Percentiles rank a stretch among this genome's conserved stretches.
phyloP scores from a whole-genome alignment of 2,888 invertebrate species.

The Leucophenga maculata region DNA sequence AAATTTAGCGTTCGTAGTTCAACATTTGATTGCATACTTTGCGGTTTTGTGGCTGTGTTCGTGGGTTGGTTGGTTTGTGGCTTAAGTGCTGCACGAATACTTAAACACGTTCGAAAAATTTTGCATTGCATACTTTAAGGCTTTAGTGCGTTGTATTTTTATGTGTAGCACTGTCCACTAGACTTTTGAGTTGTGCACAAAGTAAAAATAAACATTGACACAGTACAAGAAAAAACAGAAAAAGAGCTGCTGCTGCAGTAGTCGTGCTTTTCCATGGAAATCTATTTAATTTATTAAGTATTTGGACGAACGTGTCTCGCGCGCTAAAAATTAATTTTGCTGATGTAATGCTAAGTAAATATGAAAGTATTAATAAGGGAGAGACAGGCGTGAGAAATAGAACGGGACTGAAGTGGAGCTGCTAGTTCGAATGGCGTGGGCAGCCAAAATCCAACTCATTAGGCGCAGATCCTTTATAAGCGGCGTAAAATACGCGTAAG shows the following conservation, averaged over 20 bases:
- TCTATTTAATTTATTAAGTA: constrained; percentile 56
- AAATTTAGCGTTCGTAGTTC: constrained; percentile 3
- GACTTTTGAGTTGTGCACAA: constrained; percentile 39
- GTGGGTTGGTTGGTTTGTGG: too few species aligned
- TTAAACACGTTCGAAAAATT: too few species aligned
- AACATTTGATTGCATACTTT: constrained; percentile 21
- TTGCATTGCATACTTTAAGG: too few species aligned
- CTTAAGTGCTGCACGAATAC: neutral
- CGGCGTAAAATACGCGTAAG: neutral
- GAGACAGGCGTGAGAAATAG: neutral
- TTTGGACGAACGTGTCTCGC: constrained; percentile 34
- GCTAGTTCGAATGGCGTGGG: neutral
- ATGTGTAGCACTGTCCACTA: too few species aligned
- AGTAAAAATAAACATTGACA: constrained; percentile 61
- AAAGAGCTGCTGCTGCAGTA: constrained; percentile 15
- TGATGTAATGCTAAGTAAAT: constrained; percentile 52
- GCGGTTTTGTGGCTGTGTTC: neutral
- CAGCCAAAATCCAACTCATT: neutral
- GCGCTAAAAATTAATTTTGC: constrained; percentile 56
- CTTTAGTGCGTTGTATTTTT: too few species aligned
- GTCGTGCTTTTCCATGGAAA: constrained; percentile 42
- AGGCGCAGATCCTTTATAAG: neutral
- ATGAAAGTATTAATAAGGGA: constrained; percentile 48
- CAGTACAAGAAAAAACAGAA: too few species aligned
- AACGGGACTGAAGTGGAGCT: neutral